Percentiles rank a stretch among this genome's conserved stretches.
Conservation (phyloP, 2,797 vertebrate genomes). For the Harpagifer antarcticus region DNA sequence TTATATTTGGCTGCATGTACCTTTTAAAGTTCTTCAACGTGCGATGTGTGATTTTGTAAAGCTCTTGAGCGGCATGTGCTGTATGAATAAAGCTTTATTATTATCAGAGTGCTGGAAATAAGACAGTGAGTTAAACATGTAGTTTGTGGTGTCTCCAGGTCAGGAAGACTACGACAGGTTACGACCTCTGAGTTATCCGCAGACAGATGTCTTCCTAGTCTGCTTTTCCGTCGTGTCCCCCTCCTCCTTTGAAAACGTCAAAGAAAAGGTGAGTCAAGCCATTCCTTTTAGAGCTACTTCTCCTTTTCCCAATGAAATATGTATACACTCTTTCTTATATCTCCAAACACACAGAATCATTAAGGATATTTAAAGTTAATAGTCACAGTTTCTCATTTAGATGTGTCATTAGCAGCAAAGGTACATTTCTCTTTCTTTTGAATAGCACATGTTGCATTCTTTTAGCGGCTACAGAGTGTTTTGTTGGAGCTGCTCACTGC, state of each 20-base stretch:
- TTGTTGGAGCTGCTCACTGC: no score
- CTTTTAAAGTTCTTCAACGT: no score
- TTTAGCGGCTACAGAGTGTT: no score
- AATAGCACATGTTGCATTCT: no score
- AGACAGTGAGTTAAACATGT: neutral
- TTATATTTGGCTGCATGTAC: no score
- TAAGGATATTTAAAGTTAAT: neutral
- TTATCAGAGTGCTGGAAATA: no score
- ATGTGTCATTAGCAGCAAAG: neutral
- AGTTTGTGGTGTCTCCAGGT: constrained; percentile 74
- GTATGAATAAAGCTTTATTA: no score
- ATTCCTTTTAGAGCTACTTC: no score
- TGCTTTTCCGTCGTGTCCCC: constrained; percentile 89
- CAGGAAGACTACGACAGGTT: constrained; percentile 90
- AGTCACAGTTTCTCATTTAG: neutral
- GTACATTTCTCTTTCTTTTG: neutral
- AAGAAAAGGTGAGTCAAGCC: constrained; percentile 83
- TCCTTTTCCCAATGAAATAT: neutral
- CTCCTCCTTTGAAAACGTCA: constrained; percentile 90
- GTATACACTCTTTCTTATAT: neutral
- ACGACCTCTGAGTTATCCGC: constrained; percentile 88
- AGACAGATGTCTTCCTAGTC: constrained; percentile 89
- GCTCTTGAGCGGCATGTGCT: no score
- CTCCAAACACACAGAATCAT: neutral
- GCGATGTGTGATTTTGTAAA: no score